These are phyloP conservation scores for Oryzias melastigma DNA, from an alignment of 2,113 vertebrate species.

Conservation along the genomic window DNA sequence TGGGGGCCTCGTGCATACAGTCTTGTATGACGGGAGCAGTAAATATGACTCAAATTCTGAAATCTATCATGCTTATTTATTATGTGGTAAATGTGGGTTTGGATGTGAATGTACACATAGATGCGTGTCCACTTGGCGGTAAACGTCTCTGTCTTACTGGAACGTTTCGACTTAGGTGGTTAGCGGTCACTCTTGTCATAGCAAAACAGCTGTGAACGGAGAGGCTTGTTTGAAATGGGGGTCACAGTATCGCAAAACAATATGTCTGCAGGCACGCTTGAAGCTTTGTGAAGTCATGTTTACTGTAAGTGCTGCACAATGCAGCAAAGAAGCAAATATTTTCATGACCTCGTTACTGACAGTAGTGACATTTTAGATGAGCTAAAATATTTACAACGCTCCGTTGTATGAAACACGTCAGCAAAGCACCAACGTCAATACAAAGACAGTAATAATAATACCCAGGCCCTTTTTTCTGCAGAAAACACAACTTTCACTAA, in stretches of 20 bases:
- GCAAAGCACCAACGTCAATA: too few species aligned
- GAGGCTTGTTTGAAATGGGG: not conserved
- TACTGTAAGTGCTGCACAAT: not conserved
- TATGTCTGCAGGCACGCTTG: not conserved
- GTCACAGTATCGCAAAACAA: constrained; percentile 5
- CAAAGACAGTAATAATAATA: too few species aligned
- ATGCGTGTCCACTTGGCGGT: constrained; percentile 12
- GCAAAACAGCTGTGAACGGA: constrained; percentile 5
- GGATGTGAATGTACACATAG: constrained; percentile 15
- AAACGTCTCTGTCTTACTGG: constrained; percentile 39
- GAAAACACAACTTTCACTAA: too few species aligned
- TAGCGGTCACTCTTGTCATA: constrained; percentile 23
- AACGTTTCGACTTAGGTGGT: constrained; percentile 28
- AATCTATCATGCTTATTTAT: constrained; percentile 39
- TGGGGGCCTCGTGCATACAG: constrained; percentile 11
- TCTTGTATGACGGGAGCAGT: constrained; percentile 6
- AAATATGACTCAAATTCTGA: constrained; percentile 30
- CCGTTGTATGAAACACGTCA: too few species aligned
- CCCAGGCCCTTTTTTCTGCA: too few species aligned
- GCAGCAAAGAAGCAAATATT: not conserved
- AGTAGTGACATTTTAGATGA: not conserved
- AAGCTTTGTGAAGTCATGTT: not conserved
- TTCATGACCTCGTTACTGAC: too few species aligned
- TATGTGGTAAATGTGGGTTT: constrained; percentile 54
- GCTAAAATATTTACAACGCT: too few species aligned